A percentile compares a stretch with the other conserved stretches of the same genome.
Conservation (phyloP, 1,140 invertebrate species). For the Cotesia typhae region DNA sequence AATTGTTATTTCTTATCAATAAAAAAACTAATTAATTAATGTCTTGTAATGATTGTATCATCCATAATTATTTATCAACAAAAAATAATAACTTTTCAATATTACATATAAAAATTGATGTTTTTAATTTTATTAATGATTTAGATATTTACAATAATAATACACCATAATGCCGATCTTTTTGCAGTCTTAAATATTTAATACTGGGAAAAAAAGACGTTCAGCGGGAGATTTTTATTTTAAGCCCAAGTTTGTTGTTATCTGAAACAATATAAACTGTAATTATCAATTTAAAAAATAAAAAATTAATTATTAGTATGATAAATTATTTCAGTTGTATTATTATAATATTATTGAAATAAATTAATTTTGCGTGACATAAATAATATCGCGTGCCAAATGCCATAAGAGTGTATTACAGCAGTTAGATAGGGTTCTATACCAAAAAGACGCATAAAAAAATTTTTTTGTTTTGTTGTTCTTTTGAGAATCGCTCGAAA, state of each 20-base stretch:
- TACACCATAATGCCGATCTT: slow-evolving; percentile 1
- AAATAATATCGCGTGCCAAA: not conserved
- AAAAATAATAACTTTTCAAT: slow-evolving; percentile 30
- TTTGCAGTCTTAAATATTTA: slow-evolving; percentile 28
- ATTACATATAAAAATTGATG: not conserved
- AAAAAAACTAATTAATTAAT: slow-evolving; percentile 40
- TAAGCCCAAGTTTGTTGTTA: slow-evolving; percentile 71
- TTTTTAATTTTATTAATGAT: not conserved
- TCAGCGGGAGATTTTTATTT: slow-evolving; percentile 60
- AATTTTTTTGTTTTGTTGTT: no score
- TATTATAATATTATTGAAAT: no score
- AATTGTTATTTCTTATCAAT: slow-evolving; percentile 56
- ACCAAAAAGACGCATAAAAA: no score
- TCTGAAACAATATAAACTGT: slow-evolving; percentile 51
- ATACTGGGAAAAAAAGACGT: slow-evolving; percentile 31
- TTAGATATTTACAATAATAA: slow-evolving; percentile 4
- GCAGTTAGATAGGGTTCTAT: no score
- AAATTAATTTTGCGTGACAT: no score
- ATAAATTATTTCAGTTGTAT: not conserved
- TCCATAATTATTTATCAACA: slow-evolving; percentile 13
- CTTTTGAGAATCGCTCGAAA: no score
- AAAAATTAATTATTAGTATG: not conserved
- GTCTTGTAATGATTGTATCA: slow-evolving; percentile 4
- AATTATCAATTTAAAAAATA: slow-evolving; percentile 26
- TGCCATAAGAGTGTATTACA: not conserved